These are phyloP conservation scores for Leistus spinibarbis DNA, from an alignment of 2,888 invertebrate species.

Conservation along the genomic window DNA sequence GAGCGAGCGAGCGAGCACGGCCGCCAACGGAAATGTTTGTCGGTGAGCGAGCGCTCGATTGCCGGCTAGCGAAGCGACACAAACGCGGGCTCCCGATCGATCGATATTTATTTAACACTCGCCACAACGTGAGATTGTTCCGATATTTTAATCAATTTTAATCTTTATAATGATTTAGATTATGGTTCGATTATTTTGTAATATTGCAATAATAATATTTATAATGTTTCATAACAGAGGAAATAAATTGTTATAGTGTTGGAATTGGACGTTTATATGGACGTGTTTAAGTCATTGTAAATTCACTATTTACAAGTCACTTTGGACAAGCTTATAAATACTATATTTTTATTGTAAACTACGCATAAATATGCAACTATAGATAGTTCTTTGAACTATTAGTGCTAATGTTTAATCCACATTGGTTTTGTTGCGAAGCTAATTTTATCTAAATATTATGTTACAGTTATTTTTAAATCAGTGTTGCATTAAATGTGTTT, in stretches of 20 bases:
- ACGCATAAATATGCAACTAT: not conserved
- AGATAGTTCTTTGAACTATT: too few relatives aligned
- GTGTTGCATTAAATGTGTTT: not conserved
- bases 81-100: constrained; percentile 22
- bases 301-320: constrained; percentile 26
- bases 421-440: too few relatives aligned
- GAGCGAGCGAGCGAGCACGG: constrained; percentile 17
- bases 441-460: too few relatives aligned
- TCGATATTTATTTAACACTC: constrained; percentile 2
- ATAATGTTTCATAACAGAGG: constrained; percentile 34
- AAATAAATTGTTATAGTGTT: constrained; percentile 25
- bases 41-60: constrained; percentile 31
- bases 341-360: not conserved
- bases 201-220: constrained; percentile 12
- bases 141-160: not conserved
- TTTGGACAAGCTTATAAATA: not conserved
- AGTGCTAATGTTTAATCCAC: too few relatives aligned
- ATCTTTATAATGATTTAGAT: not conserved
- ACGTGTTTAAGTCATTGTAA: constrained; percentile 37
- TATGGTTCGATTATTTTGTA: not conserved
- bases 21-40: constrained; percentile 25
- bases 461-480: not conserved
- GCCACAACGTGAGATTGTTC: not conserved
- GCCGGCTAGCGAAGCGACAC: constrained; percentile 21
- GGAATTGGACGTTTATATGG: constrained; percentile 14